These are phyloP conservation scores for Xylophagus ater DNA, from an alignment of 2,888 invertebrate species.

Conservation along the genomic window DNA sequence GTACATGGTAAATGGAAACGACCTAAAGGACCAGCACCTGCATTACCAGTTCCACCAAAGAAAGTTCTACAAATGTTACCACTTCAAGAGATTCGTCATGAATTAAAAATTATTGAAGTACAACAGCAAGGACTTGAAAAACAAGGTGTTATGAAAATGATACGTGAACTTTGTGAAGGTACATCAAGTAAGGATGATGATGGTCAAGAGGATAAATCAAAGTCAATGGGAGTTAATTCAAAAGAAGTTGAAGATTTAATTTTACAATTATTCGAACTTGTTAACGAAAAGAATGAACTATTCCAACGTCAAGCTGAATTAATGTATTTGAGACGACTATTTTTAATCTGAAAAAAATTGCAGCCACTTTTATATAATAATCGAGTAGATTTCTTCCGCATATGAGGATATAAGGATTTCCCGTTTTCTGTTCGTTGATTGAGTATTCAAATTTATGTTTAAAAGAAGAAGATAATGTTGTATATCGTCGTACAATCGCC, in stretches of 20 bases:
- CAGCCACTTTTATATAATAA: no score
- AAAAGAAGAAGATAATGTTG: conserved; percentile 25
- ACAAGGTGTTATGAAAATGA: conserved; percentile 81
- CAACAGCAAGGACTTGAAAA: conserved; percentile 81
- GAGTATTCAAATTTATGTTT: conserved; percentile 17
- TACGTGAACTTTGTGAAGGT: conserved; percentile 68
- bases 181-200: conserved; percentile 23
- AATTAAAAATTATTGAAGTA: conserved; percentile 72
- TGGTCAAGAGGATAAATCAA: conserved; percentile 8
- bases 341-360: no score
- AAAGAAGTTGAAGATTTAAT: conserved; percentile 78
- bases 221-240: conserved; percentile 35
- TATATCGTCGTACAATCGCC: conserved; percentile 28
- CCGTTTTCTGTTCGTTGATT: no score
- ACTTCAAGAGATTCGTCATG: conserved; percentile 50
- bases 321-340: conserved; percentile 87
- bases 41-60: conserved; percentile 60
- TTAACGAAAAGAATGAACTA: conserved; percentile 90
- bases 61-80: conserved; percentile 49
- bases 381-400: no score
- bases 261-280: conserved; percentile 80
- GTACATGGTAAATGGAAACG: conserved; percentile 59
- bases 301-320: conserved; percentile 87
- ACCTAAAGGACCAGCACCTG: conserved; percentile 72
- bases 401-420: no score